phyloP scores from a whole-genome alignment of 2,113 vertebrate species.

The Cromileptes altivelis region DNA sequence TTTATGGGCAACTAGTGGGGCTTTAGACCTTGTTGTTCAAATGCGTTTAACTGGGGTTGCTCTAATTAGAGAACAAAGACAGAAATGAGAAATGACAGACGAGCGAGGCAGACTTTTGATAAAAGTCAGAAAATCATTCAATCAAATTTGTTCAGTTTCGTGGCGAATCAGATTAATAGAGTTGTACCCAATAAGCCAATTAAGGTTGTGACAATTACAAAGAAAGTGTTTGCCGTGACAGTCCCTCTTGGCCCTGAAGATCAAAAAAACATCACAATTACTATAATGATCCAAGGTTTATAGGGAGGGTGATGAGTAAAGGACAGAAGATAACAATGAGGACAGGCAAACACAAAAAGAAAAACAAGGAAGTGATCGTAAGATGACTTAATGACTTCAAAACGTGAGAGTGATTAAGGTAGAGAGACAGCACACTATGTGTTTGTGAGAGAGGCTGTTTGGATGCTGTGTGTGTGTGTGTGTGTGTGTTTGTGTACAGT shows the following conservation, averaged over 20 bases:
- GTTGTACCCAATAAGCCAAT: not conserved
- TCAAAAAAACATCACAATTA: not conserved
- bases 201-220: not conserved
- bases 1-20: not conserved
- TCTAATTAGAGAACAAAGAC: not conserved
- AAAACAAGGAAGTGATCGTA: slow-evolving; percentile 11
- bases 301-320: not conserved
- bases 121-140: not conserved
- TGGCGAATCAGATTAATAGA: not conserved
- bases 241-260: not conserved
- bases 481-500: slow-evolving; percentile 17
- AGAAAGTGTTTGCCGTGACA: not conserved
- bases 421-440: slow-evolving; percentile 1
- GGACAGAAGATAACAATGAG: slow-evolving; percentile 2
- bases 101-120: not conserved
- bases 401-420: not conserved
- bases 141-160: not conserved
- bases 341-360: not conserved
- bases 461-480: not conserved
- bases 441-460: slow-evolving; percentile 24
- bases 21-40: not conserved
- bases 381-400: slow-evolving; percentile 16
- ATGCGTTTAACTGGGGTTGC: not conserved
- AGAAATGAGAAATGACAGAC: not conserved
- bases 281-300: slow-evolving; percentile 8